phyloP scores from a whole-genome alignment of 2,888 invertebrate genomes.

The Meta bourneti region DNA sequence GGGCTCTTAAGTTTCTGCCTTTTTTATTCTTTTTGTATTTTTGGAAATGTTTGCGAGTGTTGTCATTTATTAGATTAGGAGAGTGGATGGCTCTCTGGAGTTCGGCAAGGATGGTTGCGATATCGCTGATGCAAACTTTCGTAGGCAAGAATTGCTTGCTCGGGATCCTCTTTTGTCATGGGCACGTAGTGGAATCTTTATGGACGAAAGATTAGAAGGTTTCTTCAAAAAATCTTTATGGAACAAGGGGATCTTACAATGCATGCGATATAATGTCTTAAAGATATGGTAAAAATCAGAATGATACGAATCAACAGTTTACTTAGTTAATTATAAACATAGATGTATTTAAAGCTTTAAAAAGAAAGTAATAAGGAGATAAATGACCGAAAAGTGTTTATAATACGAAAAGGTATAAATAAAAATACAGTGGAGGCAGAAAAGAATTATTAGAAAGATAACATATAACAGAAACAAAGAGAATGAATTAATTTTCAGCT shows the following conservation, averaged over 20 bases:
- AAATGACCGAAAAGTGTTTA: no score
- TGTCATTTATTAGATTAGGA: not conserved
- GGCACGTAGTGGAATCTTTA: not conserved
- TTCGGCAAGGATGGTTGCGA: not conserved
- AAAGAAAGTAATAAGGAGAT: no score
- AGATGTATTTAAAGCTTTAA: no score
- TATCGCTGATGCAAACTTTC: not conserved
- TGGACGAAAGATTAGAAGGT: not conserved
- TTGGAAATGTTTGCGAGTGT: not conserved
- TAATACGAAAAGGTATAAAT: no score
- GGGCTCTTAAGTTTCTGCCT: not conserved
- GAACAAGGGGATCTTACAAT: no score
- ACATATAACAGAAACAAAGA: no score
- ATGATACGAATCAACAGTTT: no score
- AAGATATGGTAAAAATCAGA: no score
- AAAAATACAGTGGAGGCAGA: no score
- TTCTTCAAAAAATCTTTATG: not conserved
- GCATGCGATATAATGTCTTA: no score
- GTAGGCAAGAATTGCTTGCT: not conserved
- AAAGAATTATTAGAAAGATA: no score
- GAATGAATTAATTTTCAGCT: not conserved
- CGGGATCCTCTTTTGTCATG: not conserved
- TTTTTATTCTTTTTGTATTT: not conserved
- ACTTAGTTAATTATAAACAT: no score
- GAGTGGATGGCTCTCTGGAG: not conserved